These are phyloP conservation scores for Psococerastis gibbosa DNA, from an alignment of 2,888 invertebrate species.

Conservation along the genomic window DNA sequence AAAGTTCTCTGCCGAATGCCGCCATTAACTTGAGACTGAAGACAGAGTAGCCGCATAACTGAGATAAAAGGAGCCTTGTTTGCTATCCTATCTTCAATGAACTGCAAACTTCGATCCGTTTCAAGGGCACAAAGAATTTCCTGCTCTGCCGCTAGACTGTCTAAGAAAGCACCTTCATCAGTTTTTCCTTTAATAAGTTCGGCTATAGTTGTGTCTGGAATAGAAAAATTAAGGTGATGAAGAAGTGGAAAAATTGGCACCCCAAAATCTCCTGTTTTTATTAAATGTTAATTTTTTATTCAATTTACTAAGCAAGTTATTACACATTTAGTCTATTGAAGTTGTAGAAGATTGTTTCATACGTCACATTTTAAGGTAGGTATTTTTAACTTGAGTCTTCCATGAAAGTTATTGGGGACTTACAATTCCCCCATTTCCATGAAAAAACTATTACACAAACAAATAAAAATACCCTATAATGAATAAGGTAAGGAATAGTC, in stretches of 20 bases:
- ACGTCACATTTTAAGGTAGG: too few species aligned
- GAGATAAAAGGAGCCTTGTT: conserved; percentile 62
- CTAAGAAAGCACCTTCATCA: conserved; percentile 55
- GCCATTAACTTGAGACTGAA: conserved; percentile 82
- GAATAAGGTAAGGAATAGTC: too few species aligned
- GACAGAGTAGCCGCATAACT: conserved; percentile 71
- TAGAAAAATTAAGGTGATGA: too few species aligned
- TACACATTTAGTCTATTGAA: too few species aligned
- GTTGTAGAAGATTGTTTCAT: too few species aligned
- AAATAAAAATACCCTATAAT: background rate
- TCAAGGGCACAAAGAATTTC: conserved; percentile 84
- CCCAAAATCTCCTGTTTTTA: conserved; percentile 5
- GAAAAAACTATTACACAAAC: too few species aligned
- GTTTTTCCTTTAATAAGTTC: conserved; percentile 79
- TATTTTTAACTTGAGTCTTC: too few species aligned
- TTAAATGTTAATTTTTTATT: too few species aligned
- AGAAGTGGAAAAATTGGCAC: background rate
- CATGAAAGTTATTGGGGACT: background rate
- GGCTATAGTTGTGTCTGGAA: conserved; percentile 77
- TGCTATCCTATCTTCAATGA: conserved; percentile 84
- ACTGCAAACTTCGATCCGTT: conserved; percentile 70
- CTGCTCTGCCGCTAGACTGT: conserved; percentile 67
- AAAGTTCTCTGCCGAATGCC: conserved; percentile 81
- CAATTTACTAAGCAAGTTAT: too few species aligned
- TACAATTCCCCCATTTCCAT: too few species aligned